Percentiles rank a stretch among this genome's conserved stretches.
These are phyloP conservation scores for Acrobasis suavella DNA, from an alignment of 2,888 invertebrate species.

Conservation along the genomic window DNA sequence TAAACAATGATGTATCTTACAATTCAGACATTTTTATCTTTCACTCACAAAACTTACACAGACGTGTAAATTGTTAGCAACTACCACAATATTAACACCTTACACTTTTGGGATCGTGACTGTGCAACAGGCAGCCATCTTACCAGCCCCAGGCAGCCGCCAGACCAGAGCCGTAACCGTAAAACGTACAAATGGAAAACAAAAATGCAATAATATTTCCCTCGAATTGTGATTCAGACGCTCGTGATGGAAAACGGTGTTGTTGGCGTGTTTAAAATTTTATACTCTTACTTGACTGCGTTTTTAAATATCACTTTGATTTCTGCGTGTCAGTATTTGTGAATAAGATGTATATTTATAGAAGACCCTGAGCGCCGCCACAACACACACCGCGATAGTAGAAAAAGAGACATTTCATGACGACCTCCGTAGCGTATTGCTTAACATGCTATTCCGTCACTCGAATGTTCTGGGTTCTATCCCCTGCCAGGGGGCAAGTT, in stretches of 20 bases:
- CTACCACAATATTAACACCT: neutral
- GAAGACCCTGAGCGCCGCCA: no score
- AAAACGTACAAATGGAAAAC: constrained; percentile 56
- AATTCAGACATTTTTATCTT: no score
- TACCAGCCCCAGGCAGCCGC: constrained; percentile 43
- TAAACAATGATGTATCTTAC: no score
- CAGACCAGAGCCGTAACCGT: constrained; percentile 46
- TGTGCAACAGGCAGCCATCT: constrained; percentile 38
- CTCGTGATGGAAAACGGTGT: constrained; percentile 43
- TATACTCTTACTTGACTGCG: constrained; percentile 26
- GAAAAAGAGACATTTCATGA: no score
- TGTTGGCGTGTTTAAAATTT: constrained; percentile 37
- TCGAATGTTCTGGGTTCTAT: no score
- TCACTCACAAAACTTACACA: constrained; percentile 4
- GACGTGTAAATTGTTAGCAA: neutral
- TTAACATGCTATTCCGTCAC: no score
- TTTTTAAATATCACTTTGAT: neutral
- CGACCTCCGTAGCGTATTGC: no score
- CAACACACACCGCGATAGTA: no score
- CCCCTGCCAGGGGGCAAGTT: no score
- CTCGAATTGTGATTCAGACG: constrained; percentile 47
- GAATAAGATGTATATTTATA: no score
- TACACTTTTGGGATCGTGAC: constrained; percentile 17
- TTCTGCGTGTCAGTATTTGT: no score
- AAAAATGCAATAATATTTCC: constrained; percentile 58